Base-by-base conservation (phyloP, 1,140 invertebrate species). In the Patella vulgata region DNA sequence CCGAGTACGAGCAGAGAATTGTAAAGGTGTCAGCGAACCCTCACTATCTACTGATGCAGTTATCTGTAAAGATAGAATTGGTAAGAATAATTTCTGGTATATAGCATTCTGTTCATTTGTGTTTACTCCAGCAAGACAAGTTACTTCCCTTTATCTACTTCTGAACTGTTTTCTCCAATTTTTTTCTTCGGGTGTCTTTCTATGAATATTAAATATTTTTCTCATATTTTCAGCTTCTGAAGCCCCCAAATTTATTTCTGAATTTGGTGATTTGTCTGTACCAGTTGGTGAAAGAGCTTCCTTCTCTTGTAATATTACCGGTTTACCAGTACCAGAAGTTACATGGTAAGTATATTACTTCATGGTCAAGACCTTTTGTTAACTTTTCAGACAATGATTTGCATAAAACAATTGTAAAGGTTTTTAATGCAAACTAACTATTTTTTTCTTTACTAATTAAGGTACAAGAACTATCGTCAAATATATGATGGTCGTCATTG, bases 1-100 rank as follows among this genome's bases (percentile, higher is more conserved):
- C 89, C 88, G 96, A 53, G 96, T 99, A 0, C 91, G 94, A 87
- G 97, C 97, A 55, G 94, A 98, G 82, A 99, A 99, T 85, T 91
- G 95, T 75, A 95, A 97, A 78, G 97, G 97, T 42, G 89, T 91
- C 43, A 96, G 95, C 17, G 95, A 98, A 71, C 94, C 96, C n/a
- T 97, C 79, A 11, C 74, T 73, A 23, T 60, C 76, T 6, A 73
- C 80, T 9, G 79, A 78, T 58, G 69, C 63, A 14, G 68, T 81
- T 36, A 93, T 93, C 77, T 94, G 97, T 67, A 90, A 93, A 55
- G 95, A 98, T 88, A 95, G 94, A 39, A 74, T 70, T 54, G 73
- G 78, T 80, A 66, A 58, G 63, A n/a, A n/a, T n/a, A n/a, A n/a
- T n/a, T n/a, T n/a, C n/a, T n/a, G n/a, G n/a, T n/a, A n/a, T n/a